phyloP scores from a whole-genome alignment of 2,797 vertebrate species.

The Bovichtus variegatus region DNA sequence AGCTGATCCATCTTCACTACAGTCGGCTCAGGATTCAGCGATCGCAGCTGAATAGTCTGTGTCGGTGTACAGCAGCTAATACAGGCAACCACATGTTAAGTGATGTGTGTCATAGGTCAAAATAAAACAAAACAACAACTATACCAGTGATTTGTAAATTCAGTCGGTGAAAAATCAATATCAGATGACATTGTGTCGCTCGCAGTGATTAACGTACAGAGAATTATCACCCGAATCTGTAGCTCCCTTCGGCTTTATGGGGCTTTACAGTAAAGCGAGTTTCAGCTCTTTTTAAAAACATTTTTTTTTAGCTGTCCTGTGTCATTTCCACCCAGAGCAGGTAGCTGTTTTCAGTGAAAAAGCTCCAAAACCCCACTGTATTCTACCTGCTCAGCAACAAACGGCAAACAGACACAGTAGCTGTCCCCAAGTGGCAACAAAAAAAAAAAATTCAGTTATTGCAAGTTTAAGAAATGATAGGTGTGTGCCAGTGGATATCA shows the following conservation, averaged over 20 bases:
- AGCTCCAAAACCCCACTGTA: background rate
- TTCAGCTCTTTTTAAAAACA: too few species aligned
- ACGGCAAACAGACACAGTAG: background rate
- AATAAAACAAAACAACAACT: too few species aligned
- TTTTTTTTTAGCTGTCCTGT: background rate
- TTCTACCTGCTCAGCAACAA: background rate
- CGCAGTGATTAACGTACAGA: background rate
- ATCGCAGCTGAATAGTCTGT: conserved; percentile 9
- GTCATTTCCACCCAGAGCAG: background rate
- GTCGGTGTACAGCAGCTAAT: background rate
- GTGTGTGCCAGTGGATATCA: background rate
- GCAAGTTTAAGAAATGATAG: background rate
- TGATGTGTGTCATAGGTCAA: too few species aligned
- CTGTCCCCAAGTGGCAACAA: background rate
- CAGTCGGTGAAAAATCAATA: too few species aligned
- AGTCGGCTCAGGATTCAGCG: conserved; percentile 22
- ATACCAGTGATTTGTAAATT: too few species aligned
- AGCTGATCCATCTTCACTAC: conserved; percentile 2
- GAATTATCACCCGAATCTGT: too few species aligned
- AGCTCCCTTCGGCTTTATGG: background rate
- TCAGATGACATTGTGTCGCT: background rate
- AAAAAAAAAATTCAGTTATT: background rate
- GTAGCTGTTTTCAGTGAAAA: background rate
- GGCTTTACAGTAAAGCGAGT: background rate
- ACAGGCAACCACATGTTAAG: too few species aligned